A percentile compares a stretch with the other conserved stretches of the same genome.
Evolutionary conservation across 2,888 invertebrate species (phyloP).

Genomic region (Helicoverpa assulta): DNA sequence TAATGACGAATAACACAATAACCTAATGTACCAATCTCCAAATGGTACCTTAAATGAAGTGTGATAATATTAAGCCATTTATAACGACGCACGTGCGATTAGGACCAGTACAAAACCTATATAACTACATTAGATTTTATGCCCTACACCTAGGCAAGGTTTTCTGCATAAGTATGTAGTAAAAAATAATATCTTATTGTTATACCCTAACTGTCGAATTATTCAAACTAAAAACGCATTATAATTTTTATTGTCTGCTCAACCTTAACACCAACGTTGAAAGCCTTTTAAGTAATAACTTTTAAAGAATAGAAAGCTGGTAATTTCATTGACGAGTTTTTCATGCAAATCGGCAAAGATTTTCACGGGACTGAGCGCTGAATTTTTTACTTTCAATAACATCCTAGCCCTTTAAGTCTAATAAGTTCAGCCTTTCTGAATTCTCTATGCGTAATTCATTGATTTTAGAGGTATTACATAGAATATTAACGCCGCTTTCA

Average conservation of each 20-base stretch:
- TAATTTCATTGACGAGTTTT: conserved; percentile 44
- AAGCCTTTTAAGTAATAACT: conserved; percentile 31
- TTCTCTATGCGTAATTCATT: neutral
- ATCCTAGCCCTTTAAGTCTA: neutral
- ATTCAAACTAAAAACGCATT: conserved; percentile 42
- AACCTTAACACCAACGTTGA: conserved; percentile 32
- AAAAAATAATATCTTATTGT: conserved; percentile 54
- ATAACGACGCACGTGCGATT: conserved; percentile 22
- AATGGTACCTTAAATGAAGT: conserved; percentile 32
- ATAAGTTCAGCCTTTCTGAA: conserved; percentile 7
- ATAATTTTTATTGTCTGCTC: conserved; percentile 38
- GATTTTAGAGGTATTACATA: neutral
- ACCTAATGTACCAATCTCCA: conserved; percentile 24
- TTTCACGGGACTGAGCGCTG: conserved; percentile 12
- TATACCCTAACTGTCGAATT: conserved; percentile 34
- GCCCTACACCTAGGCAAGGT: conserved; percentile 22
- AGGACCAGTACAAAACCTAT: conserved; percentile 16
- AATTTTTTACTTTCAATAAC: conserved; percentile 13
- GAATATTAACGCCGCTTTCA: neutral
- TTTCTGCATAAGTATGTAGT: conserved; percentile 40
- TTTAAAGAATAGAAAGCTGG: conserved; percentile 28
- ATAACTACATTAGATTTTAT: conserved; percentile 40
- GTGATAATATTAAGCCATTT: conserved; percentile 40
- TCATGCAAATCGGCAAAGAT: conserved; percentile 42
- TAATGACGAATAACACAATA: no score